phyloP scores from a whole-genome alignment of 2,797 vertebrate genomes.

The Pseudopleuronectes americanus region DNA sequence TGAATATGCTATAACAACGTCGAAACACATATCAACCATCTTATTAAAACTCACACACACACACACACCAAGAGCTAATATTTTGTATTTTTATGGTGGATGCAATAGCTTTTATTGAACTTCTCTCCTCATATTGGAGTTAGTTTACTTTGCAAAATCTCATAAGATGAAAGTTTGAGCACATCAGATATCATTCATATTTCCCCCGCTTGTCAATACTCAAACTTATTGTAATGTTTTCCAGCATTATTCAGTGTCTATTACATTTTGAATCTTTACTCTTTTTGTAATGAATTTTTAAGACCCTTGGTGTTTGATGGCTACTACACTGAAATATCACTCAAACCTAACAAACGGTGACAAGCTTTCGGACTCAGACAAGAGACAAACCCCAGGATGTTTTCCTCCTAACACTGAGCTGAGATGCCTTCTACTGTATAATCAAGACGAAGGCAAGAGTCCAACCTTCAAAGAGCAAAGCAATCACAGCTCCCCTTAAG shows the following conservation, averaged over 20 bases:
- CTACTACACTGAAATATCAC: slow-evolving; percentile 21
- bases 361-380: slow-evolving; percentile 18
- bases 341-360: slow-evolving; percentile 27
- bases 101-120: no score
- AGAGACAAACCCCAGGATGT: slow-evolving; percentile 34
- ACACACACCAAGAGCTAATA: no score
- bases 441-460: slow-evolving; percentile 49
- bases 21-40: no score
- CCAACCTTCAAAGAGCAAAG: slow-evolving; percentile 68
- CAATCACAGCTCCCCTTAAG: slow-evolving; percentile 63
- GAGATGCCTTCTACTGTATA: slow-evolving; percentile 50
- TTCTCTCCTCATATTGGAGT: background rate
- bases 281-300: background rate
- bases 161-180: background rate
- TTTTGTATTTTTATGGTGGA: no score
- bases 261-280: background rate
- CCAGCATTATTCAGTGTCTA: background rate
- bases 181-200: background rate
- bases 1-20: no score
- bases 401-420: slow-evolving; percentile 18
- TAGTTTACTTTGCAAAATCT: background rate
- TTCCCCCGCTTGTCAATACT: background rate
- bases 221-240: no score
- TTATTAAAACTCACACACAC: no score
- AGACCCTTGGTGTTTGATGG: background rate